Conservation (phyloP, 2,113 vertebrate species). For the Nibea albiflora region DNA sequence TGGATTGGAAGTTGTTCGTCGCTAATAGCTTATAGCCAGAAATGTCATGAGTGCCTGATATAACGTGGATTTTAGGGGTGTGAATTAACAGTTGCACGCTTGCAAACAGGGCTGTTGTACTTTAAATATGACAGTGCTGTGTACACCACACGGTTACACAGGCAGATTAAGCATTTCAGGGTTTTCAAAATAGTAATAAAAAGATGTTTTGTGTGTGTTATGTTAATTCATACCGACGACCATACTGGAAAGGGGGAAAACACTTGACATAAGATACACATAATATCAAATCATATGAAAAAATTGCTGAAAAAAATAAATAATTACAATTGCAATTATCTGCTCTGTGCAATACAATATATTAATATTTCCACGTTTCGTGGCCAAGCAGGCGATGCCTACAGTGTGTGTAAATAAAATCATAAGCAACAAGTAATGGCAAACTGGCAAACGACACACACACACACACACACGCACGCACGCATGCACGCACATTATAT, state of each 20-base stretch:
- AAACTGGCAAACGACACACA: constrained; percentile 29
- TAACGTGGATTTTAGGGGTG: neutral
- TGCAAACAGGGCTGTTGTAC: neutral
- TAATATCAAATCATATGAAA: constrained; percentile 34
- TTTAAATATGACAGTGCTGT: neutral
- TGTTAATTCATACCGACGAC: neutral
- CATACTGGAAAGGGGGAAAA: neutral
- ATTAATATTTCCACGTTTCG: constrained; percentile 64
- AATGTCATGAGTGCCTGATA: neutral
- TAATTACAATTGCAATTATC: constrained; percentile 66
- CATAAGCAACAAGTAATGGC: constrained; percentile 68
- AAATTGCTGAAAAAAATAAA: constrained; percentile 40
- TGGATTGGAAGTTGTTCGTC: constrained; percentile 15
- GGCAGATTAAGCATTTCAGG: neutral
- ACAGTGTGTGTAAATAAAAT: constrained; percentile 39
- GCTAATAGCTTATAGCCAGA: constrained; percentile 40
- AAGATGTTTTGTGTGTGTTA: neutral
- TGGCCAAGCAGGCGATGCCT: constrained; percentile 52
- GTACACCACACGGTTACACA: neutral
- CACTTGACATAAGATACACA: constrained; percentile 14
- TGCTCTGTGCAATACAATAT: constrained; percentile 59
- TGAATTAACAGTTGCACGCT: neutral
- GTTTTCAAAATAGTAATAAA: neutral
- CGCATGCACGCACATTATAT: constrained; percentile 15
- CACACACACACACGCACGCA: constrained; percentile 16